Evolutionary conservation across 2,888 invertebrate species (phyloP).

Genomic region (Microctonus aethiopoides): DNA sequence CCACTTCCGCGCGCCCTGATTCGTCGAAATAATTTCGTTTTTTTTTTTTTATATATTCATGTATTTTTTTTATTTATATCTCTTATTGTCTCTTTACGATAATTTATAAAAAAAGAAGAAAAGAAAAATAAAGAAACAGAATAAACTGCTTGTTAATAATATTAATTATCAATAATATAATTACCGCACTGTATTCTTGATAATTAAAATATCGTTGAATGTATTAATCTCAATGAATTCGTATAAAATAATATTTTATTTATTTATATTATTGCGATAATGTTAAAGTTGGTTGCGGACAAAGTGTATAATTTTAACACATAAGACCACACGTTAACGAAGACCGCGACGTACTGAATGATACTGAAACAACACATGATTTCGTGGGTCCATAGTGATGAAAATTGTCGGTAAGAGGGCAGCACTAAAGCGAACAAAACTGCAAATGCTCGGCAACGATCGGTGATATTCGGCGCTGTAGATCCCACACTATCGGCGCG

Average conservation of each 20-base stretch:
- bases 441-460: background rate
- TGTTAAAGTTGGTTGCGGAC: slow-evolving; percentile 27
- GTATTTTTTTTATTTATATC: slow-evolving; percentile 1
- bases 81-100: background rate
- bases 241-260: background rate
- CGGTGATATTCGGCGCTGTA: slow-evolving; percentile 23
- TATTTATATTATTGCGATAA: background rate
- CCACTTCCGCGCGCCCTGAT: slow-evolving; percentile 35
- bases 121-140: too few species aligned
- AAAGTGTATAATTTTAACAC: slow-evolving; percentile 1
- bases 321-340: slow-evolving; percentile 34
- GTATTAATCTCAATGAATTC: background rate
- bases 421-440: slow-evolving; percentile 35
- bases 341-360: slow-evolving; percentile 44
- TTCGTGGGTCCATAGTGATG: slow-evolving; percentile 43
- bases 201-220: background rate
- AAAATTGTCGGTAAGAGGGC: slow-evolving; percentile 45
- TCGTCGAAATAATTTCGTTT: slow-evolving; percentile 16
- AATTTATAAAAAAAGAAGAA: background rate
- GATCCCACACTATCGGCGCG: slow-evolving; percentile 15
- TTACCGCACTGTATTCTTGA: background rate
- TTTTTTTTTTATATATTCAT: background rate
- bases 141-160: too few species aligned
- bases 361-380: slow-evolving; percentile 46
- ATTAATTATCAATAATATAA: background rate